phyloP scores from a whole-genome alignment of 2,888 invertebrate species.

The Sinohyriopsis cumingii region DNA sequence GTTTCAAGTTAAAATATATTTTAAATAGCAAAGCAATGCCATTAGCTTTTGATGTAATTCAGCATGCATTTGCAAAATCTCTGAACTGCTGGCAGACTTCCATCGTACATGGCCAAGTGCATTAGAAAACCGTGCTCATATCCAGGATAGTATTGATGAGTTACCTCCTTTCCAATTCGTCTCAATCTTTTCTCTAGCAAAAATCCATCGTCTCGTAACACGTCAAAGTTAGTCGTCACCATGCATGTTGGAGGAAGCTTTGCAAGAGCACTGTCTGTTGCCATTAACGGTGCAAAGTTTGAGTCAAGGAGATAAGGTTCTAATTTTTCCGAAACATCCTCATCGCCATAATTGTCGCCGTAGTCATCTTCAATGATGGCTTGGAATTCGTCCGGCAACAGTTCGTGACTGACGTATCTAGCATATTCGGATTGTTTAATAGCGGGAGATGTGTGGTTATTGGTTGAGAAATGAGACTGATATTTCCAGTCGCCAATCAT shows the following conservation, averaged over 20 bases:
- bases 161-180: neutral
- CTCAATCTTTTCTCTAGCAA: conserved; percentile 21
- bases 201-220: conserved; percentile 24
- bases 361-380: neutral
- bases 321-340: neutral
- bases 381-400: conserved; percentile 34
- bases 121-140: conserved; percentile 15
- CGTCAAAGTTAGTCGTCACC: conserved; percentile 18
- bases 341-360: too few species aligned
- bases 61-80: too few species aligned
- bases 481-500: conserved; percentile 5
- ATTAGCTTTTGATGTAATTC: too few species aligned
- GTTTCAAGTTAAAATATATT: too few species aligned
- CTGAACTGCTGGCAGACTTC: too few species aligned
- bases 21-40: too few species aligned
- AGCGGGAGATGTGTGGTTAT: conserved; percentile 22
- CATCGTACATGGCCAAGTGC: too few species aligned
- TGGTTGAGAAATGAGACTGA: conserved; percentile 5
- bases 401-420: conserved; percentile 13
- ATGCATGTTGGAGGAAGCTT: conserved; percentile 15
- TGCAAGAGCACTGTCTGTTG: conserved; percentile 8
- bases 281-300: conserved; percentile 18
- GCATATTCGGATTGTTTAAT: conserved; percentile 17
- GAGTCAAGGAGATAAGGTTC: conserved; percentile 11
- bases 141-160: conserved; percentile 16